Evolutionary conservation across 1,140 invertebrate genomes (phyloP).

Genomic region (Rhynchophorus ferrugineus): DNA sequence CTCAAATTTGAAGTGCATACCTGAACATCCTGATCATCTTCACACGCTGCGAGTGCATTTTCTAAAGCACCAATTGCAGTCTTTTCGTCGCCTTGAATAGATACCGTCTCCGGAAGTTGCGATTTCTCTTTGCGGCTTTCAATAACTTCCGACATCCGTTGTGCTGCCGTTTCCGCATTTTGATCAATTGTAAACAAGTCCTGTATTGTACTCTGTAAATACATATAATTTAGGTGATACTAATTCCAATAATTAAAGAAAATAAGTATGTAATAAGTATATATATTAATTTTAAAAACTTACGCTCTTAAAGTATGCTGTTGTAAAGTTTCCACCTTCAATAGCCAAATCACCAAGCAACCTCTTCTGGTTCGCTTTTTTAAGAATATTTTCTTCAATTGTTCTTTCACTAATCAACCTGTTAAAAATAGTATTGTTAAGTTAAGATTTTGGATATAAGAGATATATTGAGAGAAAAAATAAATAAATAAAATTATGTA

Average conservation of each 20-base stretch:
- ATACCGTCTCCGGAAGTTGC: conserved; percentile 22
- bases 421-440: no score
- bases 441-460: no score
- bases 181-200: conserved; percentile 82
- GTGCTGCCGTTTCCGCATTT: conserved; percentile 49
- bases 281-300: conserved; percentile 35
- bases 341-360: conserved; percentile 95
- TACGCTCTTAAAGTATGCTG: conserved; percentile 92
- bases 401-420: conserved; percentile 92
- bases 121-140: conserved; percentile 43
- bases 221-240: conserved; percentile 1
- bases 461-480: no score
- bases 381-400: conserved; percentile 98
- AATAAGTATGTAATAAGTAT: neutral
- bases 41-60: conserved; percentile 78
- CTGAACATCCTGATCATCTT: conserved; percentile 90
- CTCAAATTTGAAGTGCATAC: neutral
- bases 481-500: no score
- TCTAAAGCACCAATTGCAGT: conserved; percentile 63
- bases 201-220: conserved; percentile 75
- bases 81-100: conserved; percentile 46
- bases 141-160: conserved; percentile 56
- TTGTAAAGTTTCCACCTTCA: conserved; percentile 98
- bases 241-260: neutral
- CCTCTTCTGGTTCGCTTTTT: conserved; percentile 97